Percentiles rank a stretch among this genome's conserved stretches.
phyloP scores from a whole-genome alignment of 2,113 vertebrate species.

The Enhydra lutris region DNA sequence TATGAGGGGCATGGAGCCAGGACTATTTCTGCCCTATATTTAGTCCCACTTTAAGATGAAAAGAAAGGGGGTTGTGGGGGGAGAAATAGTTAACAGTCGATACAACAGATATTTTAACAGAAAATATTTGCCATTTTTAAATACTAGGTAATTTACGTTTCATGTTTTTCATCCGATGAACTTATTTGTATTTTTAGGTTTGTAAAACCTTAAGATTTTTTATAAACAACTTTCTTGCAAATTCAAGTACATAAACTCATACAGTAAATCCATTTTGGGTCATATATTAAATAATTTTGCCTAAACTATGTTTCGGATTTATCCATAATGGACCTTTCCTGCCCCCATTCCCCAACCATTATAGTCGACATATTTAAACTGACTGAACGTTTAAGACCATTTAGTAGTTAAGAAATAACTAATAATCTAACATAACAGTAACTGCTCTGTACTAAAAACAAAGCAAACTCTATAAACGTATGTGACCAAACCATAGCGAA shows the following conservation, averaged over 20 bases:
- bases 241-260: neutral
- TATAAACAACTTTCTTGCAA: slow-evolving; percentile 15
- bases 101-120: neutral
- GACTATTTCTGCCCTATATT: neutral
- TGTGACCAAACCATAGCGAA: neutral
- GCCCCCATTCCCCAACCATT: neutral
- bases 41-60: neutral
- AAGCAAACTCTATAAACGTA: neutral
- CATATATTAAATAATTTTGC: neutral
- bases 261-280: neutral
- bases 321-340: neutral
- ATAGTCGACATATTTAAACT: neutral
- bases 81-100: neutral
- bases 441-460: neutral
- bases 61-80: neutral
- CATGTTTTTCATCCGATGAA: neutral
- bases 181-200: neutral
- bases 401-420: slow-evolving; percentile 25
- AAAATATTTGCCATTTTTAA: neutral
- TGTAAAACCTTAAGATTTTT: neutral
- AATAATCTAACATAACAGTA: neutral
- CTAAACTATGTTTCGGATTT: neutral
- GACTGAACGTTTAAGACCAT: neutral
- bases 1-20: neutral
- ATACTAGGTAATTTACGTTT: slow-evolving; percentile 2